A percentile compares a stretch with the other conserved stretches of the same genome.
Conservation (phyloP, 2,113 vertebrate genomes). For the Caloenas nicobarica region DNA sequence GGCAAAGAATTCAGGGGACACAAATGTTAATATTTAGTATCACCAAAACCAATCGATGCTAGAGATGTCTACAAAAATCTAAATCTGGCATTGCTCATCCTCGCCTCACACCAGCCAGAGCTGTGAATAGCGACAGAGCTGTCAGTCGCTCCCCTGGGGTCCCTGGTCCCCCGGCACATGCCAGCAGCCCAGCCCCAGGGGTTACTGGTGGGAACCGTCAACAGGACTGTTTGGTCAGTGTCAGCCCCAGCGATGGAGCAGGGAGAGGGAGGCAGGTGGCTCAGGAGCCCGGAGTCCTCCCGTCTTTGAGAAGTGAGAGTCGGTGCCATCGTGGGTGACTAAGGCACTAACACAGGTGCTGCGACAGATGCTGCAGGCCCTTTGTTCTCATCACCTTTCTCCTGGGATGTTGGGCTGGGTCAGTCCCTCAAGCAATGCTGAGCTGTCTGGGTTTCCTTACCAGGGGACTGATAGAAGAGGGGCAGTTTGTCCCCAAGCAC, state of each 20-base stretch:
- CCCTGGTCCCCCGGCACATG: fast-evolving
- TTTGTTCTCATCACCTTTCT: neutral
- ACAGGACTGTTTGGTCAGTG: fast-evolving
- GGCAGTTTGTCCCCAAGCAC: neutral
- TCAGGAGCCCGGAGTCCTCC: neutral
- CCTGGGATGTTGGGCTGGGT: neutral
- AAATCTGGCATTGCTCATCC: neutral
- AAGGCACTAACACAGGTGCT: neutral
- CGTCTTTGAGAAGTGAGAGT: neutral
- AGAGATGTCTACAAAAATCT: neutral
- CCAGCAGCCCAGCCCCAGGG: fast-evolving
- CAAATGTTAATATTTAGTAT: slow-evolving; percentile 8
- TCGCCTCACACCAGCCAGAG: fast-evolving
- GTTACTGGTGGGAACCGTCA: neutral
- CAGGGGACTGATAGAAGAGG: neutral
- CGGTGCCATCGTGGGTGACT: neutral
- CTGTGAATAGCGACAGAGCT: neutral
- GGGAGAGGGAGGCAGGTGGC: neutral
- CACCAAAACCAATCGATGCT: neutral
- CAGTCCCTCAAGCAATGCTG: neutral
- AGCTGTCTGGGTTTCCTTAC: neutral
- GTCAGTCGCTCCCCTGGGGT: neutral
- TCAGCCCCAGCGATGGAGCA: neutral
- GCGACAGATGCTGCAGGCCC: fast-evolving
- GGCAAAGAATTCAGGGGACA: slow-evolving; percentile 19